Evolutionary conservation across 2,113 vertebrate genomes (phyloP), one percentile per base, ranked within the genome.

Genomic region (Acinonyx jubatus): DNA sequence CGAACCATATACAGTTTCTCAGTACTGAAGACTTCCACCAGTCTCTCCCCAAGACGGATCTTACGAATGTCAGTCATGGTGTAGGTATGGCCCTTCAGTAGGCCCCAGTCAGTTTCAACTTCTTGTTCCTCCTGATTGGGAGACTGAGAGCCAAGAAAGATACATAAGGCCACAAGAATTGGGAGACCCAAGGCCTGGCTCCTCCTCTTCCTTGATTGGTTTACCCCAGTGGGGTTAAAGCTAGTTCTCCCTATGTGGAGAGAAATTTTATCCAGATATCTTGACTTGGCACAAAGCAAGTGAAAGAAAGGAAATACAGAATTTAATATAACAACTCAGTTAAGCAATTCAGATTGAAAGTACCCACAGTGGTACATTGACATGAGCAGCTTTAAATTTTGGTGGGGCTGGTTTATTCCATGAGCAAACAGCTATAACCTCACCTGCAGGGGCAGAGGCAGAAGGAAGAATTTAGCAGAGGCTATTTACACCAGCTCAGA

Each of bases 71-170:
- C 99, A 0, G 99, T 99, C 73, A 99, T 98, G 0, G 99, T 99
- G 97, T 99, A 99, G 0, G 99, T 99, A 18, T 99, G 99, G 55
- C 99, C 99, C 93, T 99, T 98, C 48, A 99, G 92, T 16, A 99
- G 98, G 74, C 99, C 99, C n/a, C 98, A 98, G 0, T 91, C 94
- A 84, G 99, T 99, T 98, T 98, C 98, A 2, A 36, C 9, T 83
- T 99, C 99, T 4, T 98, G 98, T 96, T 99, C 98, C 41, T 95
- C 97, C 96, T 96, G 99, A 98, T 99, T 99, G 61, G 84, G 96
- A 97, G 69, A 97, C 0, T n/a, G 78, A 45, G 23, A 97, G 31
- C 38, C 96, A 96, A 97, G 19, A 93, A 76, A 88, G 41, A 79
- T 18, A 76, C 2, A 38, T 92, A 89, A 94, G 11, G 29, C 9